Evolutionary conservation across 2,888 invertebrate species (phyloP).

Genomic region (Antheraea assamensis): DNA sequence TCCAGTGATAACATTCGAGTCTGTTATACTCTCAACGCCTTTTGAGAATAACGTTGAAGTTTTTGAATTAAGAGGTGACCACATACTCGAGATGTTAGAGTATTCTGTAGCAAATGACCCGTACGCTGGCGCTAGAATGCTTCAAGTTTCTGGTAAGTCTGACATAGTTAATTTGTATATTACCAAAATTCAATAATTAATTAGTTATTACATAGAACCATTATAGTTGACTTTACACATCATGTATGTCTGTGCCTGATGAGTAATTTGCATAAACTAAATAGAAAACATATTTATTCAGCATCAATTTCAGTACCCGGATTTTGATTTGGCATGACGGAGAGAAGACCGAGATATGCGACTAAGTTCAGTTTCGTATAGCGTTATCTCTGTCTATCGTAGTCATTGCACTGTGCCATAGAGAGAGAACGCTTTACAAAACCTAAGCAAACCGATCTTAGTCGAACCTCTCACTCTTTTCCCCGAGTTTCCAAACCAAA

Average conservation of each 20-base stretch:
- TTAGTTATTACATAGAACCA: background rate
- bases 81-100: conserved; percentile 85
- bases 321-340: no score
- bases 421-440: no score
- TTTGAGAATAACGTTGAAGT: conserved; percentile 89
- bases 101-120: conserved; percentile 72
- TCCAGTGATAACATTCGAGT: conserved; percentile 86
- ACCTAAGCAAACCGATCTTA: no score
- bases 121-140: conserved; percentile 72
- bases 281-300: background rate
- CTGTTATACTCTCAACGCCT: conserved; percentile 86
- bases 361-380: no score
- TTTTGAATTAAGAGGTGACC: conserved; percentile 86
- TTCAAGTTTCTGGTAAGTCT: conserved; percentile 83
- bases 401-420: no score
- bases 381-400: no score
- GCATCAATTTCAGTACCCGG: background rate
- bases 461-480: no score
- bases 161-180: background rate
- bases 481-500: no score
- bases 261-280: background rate
- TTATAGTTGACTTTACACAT: background rate
- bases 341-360: no score
- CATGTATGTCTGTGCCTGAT: background rate
- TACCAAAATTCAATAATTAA: background rate